Conservation (phyloP, 2,888 invertebrate genomes). For the Lycaena phlaeas region DNA sequence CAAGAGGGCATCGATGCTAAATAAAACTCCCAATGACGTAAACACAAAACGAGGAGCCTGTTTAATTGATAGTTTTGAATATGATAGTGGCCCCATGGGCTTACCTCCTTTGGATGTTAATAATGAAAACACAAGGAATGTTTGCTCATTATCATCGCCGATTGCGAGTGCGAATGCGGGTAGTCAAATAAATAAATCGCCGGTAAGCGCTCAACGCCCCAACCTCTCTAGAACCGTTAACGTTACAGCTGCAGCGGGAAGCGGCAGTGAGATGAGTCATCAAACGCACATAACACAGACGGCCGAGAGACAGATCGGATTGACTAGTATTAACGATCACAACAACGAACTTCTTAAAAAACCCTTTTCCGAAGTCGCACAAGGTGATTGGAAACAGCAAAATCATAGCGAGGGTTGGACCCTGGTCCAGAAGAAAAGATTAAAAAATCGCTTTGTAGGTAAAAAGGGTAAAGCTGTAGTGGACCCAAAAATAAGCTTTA, state of each 20-base stretch:
- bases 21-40: slow-evolving; percentile 6
- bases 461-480: slow-evolving; percentile 12
- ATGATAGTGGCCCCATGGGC: slow-evolving; percentile 19
- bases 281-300: too few relatives aligned
- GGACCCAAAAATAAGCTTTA: slow-evolving; percentile 13
- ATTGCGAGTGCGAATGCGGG: neutral
- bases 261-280: slow-evolving; percentile 5
- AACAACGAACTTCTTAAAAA: too few relatives aligned
- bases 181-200: neutral
- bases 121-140: slow-evolving; percentile 3
- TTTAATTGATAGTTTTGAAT: slow-evolving; percentile 14
- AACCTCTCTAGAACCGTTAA: neutral
- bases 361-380: slow-evolving; percentile 6
- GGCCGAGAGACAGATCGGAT: neutral
- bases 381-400: slow-evolving; percentile 9
- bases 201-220: neutral
- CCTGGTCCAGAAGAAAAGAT: slow-evolving; percentile 13
- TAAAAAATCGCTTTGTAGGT: slow-evolving; percentile 15
- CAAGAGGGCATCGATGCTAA: slow-evolving; percentile 5
- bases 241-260: neutral
- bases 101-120: slow-evolving; percentile 14
- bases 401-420: slow-evolving; percentile 11
- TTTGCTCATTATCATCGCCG: slow-evolving; percentile 1
- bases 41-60: slow-evolving; percentile 16
- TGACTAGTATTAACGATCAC: neutral